phyloP scores from a whole-genome alignment of 2,113 vertebrate genomes.

The Rafetus swinhoei region DNA sequence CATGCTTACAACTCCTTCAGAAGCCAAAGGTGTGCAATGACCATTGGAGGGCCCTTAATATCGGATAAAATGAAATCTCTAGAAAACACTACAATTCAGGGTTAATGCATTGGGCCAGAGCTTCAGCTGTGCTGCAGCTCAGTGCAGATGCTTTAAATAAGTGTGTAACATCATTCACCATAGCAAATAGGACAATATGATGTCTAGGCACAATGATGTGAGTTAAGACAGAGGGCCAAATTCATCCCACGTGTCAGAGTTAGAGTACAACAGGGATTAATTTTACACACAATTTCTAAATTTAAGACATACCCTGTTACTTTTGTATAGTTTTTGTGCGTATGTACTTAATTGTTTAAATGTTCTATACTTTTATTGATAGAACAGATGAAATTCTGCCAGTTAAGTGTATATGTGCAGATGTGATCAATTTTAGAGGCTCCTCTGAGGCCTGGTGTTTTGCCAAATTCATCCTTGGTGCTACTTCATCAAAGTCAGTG shows the following conservation, averaged over 20 bases:
- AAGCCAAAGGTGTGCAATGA: not conserved
- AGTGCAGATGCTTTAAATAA: not conserved
- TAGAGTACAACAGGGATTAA: not conserved
- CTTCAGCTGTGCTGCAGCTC: not conserved
- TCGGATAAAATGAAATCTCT: not conserved
- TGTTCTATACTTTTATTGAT: not conserved
- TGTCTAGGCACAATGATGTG: not conserved
- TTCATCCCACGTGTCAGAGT: not conserved
- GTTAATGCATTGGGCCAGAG: not conserved
- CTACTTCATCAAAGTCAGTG: not conserved
- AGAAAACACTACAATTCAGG: fast-evolving
- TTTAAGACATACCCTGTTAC: not conserved
- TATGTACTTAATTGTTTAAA: not conserved
- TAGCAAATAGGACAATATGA: not conserved
- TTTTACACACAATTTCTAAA: not conserved
- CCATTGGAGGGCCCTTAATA: not conserved
- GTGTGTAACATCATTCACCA: not conserved
- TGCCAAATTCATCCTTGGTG: not conserved
- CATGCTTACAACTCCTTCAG: not conserved
- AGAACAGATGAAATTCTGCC: not conserved
- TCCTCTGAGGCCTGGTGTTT: not conserved
- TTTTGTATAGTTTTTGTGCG: not conserved
- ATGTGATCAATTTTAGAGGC: not conserved
- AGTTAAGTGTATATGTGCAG: not conserved
- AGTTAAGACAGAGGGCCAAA: not conserved